These are phyloP conservation scores for Peucedramus taeniatus DNA, from an alignment of 2,113 vertebrate genomes.

Conservation along the genomic window DNA sequence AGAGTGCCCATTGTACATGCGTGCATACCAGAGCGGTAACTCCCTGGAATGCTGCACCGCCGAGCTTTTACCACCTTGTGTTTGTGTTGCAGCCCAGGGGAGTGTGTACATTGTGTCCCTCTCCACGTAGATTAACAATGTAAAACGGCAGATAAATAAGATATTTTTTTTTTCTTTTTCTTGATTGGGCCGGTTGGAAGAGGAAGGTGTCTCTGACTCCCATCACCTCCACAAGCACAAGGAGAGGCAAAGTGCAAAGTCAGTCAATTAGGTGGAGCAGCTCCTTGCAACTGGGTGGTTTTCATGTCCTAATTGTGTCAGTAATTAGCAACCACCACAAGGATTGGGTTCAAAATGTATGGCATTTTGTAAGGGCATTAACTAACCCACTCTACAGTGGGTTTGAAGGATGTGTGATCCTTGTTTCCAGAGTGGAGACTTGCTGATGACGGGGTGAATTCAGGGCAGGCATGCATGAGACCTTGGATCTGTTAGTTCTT, in stretches of 20 bases:
- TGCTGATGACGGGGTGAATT: neutral
- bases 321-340: neutral
- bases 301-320: neutral
- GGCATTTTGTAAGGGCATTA: neutral
- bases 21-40: conserved; percentile 51
- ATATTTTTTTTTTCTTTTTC: neutral
- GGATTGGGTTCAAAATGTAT: neutral
- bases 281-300: neutral
- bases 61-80: conserved; percentile 53
- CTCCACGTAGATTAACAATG: conserved; percentile 21
- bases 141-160: neutral
- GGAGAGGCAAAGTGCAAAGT: neutral
- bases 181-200: neutral
- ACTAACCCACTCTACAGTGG: neutral
- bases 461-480: neutral
- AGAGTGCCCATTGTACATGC: conserved; percentile 65
- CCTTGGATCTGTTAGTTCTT: neutral
- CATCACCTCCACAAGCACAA: neutral
- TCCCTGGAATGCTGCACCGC: conserved; percentile 66
- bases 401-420: neutral
- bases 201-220: neutral
- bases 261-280: neutral
- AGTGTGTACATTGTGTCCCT: neutral
- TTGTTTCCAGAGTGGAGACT: neutral
- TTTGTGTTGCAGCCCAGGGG: conserved; percentile 23